A percentile compares a stretch with the other conserved stretches of the same genome.
Conservation (phyloP, 2,113 vertebrate species). For the Nycticorax nycticorax region DNA sequence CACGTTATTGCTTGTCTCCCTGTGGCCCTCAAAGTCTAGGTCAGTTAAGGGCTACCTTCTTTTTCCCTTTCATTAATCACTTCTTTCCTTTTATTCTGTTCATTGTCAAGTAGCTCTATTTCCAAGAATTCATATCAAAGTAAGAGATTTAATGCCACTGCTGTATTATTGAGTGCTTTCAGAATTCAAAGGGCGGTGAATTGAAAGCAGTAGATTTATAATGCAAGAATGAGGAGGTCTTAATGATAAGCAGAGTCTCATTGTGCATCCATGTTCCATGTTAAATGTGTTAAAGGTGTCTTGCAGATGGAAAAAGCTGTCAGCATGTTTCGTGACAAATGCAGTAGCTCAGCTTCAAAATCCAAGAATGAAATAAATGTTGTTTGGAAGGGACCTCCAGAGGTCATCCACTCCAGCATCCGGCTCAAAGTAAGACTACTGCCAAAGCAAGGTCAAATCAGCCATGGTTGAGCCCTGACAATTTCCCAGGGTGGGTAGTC, state of each 20-base stretch:
- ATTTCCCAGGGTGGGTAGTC: not conserved
- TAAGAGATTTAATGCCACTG: slow-evolving; percentile 19
- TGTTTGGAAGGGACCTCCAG: not conserved
- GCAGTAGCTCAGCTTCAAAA: not conserved
- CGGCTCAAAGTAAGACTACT: not conserved
- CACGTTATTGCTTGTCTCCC: not conserved
- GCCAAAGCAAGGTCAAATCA: not conserved
- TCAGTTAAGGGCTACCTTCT: not conserved
- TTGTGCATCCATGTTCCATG: not conserved
- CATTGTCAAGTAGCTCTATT: not conserved
- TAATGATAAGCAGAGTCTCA: not conserved
- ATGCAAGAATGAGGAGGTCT: not conserved
- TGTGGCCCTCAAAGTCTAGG: not conserved
- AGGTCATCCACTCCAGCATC: not conserved
- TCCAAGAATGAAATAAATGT: not conserved
- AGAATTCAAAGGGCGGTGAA: slow-evolving; percentile 13
- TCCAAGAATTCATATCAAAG: slow-evolving; percentile 32
- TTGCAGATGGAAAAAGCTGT: not conserved
- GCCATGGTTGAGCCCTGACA: not conserved
- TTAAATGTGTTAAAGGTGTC: not conserved
- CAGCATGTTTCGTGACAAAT: not conserved
- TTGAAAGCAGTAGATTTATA: not conserved
- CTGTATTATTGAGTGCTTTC: slow-evolving; percentile 20
- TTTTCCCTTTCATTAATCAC: not conserved
- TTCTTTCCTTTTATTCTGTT: not conserved